Evolutionary conservation across 2,888 invertebrate species (phyloP), one percentile per base, ranked within the genome.

Genomic region (Ormyrus rosae): DNA sequence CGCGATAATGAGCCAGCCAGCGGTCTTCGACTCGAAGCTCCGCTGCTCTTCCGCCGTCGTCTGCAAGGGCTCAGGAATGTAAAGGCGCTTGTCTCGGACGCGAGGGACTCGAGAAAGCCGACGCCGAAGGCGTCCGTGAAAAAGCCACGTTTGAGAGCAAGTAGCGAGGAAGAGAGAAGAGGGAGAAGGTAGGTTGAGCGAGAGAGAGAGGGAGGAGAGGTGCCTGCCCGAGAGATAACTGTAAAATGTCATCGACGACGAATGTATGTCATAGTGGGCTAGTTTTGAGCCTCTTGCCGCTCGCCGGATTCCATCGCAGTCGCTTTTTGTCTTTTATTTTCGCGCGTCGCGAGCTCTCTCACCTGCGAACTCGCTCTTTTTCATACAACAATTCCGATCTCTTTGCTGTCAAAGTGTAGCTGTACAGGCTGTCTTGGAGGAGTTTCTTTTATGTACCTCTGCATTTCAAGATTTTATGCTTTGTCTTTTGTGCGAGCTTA

Each of bases 171-270:
- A 53, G 53, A 53, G 19, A 51, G 53, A 68, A 55, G 34, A 55
- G 34, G 45, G 11, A 53, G 11, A 53, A 67, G 67, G 34, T 19
- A 53, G 34, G 53, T 19, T 11, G 67, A 51, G 50, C 53, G 68
- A 34, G 61, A 73, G 63, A 72, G 68, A 69, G 70, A 67, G 50
- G 53, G 45, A 56, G 55, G 46, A n/a, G 50, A 19, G 45, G n/a
- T 51, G 67, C 55, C n/a, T 73, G 85, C 87, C 86, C 86, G 86
- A 86, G 86, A 88, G 88, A 89, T 90, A 90, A 90, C 90, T 90
- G 90, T 90, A 90, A 89, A 90, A 88, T 89, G 87, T 89, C 89
- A 89, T 88, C 87, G 84, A 85, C 86, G 83, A 84, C 84, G 88
- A 88, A 89, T 89, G 88, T 89, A 85, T 89, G 90, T 89, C 90